These are phyloP conservation scores for Heterochromis multidens DNA, from an alignment of 2,113 vertebrate genomes.

Conservation along the genomic window DNA sequence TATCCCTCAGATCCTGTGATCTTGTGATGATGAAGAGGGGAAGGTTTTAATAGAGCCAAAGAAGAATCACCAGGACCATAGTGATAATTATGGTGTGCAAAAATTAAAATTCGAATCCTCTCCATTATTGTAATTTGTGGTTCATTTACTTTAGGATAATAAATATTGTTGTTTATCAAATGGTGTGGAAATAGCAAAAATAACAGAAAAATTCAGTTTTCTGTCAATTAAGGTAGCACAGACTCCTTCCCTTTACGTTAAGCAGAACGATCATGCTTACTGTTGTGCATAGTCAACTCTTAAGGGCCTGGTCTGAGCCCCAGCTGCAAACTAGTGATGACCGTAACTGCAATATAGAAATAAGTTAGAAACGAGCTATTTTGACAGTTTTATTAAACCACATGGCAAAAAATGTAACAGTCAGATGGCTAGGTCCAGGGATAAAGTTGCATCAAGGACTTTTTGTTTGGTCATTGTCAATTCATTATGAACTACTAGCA, in stretches of 20 bases:
- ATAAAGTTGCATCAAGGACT: not conserved
- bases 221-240: not conserved
- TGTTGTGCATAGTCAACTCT: not conserved
- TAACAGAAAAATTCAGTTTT: not conserved
- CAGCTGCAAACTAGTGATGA: not conserved
- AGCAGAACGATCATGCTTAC: not conserved
- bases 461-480: not conserved
- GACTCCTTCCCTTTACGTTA: not conserved
- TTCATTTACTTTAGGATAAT: no score
- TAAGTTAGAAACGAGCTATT: not conserved
- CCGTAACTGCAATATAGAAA: not conserved
- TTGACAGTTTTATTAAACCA: not conserved
- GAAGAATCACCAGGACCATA: no score
- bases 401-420: not conserved
- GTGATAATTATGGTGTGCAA: no score
- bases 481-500: not conserved
- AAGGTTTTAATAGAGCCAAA: not conserved
- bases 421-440: not conserved
- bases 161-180: not conserved
- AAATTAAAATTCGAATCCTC: no score
- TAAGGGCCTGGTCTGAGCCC: not conserved
- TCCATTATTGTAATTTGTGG: no score
- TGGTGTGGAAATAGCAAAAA: not conserved
- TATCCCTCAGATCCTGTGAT: not conserved
- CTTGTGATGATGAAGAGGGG: not conserved